These are phyloP conservation scores for Cerastoderma edule DNA, from an alignment of 2,888 invertebrate genomes.

Conservation along the genomic window DNA sequence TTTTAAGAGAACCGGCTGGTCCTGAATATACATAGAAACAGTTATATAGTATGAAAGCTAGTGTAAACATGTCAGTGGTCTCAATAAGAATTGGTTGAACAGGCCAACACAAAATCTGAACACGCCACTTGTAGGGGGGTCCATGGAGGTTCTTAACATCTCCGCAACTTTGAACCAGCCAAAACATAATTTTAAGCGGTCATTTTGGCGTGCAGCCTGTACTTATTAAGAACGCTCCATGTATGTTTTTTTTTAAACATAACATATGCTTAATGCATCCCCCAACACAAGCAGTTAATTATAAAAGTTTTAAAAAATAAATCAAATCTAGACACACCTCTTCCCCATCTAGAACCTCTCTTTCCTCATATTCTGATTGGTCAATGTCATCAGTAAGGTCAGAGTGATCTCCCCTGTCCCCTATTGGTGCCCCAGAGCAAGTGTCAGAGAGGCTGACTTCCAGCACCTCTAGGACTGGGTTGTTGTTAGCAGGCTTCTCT, in stretches of 20 bases:
- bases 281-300: not conserved
- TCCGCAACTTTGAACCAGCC: no score
- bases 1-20: no score
- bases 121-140: no score
- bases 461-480: constrained; percentile 10
- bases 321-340: constrained; percentile 1
- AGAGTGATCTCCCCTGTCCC: constrained; percentile 4
- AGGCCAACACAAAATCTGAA: no score
- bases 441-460: constrained; percentile 3
- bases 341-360: not conserved
- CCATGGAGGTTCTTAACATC: no score
- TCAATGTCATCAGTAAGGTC: constrained; percentile 3
- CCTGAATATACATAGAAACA: no score
- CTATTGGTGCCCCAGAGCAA: constrained; percentile 12
- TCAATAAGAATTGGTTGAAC: no score
- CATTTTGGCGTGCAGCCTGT: no score
- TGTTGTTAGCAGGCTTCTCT: constrained; percentile 45
- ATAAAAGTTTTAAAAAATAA: not conserved
- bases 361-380: constrained; percentile 1
- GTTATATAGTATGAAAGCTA: not conserved
- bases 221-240: no score
- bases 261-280: not conserved
- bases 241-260: no score
- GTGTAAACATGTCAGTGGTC: no score
- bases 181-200: no score